Evolutionary conservation across 2,888 invertebrate genomes (phyloP).

Genomic region (Leistus spinibarbis): DNA sequence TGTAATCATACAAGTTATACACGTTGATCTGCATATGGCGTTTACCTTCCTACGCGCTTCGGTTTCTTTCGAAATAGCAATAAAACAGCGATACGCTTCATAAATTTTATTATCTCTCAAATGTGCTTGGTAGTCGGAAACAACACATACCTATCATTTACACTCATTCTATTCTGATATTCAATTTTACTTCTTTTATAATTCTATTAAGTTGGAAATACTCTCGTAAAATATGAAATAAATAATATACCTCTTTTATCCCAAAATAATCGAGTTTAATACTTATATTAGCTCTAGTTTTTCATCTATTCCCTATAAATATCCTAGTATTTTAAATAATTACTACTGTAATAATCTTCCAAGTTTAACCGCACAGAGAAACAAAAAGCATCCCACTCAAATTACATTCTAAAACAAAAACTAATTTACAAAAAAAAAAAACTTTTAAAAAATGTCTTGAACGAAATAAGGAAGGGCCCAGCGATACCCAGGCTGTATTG

Average conservation of each 20-base stretch:
- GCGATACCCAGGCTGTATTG: background rate
- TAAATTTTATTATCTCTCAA: background rate
- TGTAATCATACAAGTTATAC: background rate
- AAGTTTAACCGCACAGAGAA: background rate
- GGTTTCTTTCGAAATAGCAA: background rate
- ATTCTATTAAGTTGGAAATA: too few species aligned
- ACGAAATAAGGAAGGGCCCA: background rate
- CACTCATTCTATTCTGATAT: background rate
- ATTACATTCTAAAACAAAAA: background rate
- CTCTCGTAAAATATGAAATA: too few species aligned
- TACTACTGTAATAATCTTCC: too few species aligned
- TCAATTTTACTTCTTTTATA: background rate
- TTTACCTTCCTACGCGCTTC: background rate
- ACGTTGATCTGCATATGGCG: background rate
- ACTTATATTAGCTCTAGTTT: too few species aligned
- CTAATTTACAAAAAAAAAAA: background rate
- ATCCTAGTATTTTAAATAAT: too few species aligned
- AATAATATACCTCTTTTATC: too few species aligned
- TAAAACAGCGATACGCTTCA: conserved; percentile 6
- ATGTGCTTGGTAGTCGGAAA: background rate
- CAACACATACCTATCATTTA: background rate
- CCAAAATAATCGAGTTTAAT: too few species aligned
- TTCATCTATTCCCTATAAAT: background rate
- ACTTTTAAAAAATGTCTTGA: background rate
- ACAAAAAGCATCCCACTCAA: background rate